Evolutionary conservation across 2,888 invertebrate species (phyloP).

Genomic region (Macaria liturata): DNA sequence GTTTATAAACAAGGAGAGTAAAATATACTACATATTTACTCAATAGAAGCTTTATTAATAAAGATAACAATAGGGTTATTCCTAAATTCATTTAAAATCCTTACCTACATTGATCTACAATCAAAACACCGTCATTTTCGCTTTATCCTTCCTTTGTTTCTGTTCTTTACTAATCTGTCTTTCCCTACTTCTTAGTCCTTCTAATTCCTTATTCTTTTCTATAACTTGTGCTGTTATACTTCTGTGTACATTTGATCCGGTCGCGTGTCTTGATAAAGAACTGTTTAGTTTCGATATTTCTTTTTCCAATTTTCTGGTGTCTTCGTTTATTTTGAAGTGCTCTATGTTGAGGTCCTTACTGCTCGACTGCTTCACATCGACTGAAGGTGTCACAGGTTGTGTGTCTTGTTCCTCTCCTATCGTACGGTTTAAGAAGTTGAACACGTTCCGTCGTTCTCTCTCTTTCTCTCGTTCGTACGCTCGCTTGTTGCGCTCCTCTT

Average conservation of each 20-base stretch:
- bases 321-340: conserved; percentile 88
- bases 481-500: conserved; percentile 85
- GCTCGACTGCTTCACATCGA: conserved; percentile 78
- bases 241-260: conserved; percentile 84
- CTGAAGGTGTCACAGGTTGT: conserved; percentile 31
- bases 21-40: not conserved
- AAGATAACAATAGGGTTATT: too few relatives aligned
- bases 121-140: conserved; percentile 90
- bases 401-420: conserved; percentile 65
- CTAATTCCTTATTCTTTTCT: conserved; percentile 85
- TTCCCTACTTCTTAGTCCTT: conserved; percentile 84
- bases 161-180: conserved; percentile 87
- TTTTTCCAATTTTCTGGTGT: conserved; percentile 86
- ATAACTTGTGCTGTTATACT: conserved; percentile 84
- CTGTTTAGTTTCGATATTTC: conserved; percentile 86
- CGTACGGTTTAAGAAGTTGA: conserved; percentile 89
- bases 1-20: not conserved
- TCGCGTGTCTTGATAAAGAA: conserved; percentile 85
- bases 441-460: conserved; percentile 86
- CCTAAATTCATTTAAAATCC: too few relatives aligned
- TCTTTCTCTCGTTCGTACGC: conserved; percentile 85
- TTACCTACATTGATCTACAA: too few relatives aligned
- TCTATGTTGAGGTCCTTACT: conserved; percentile 88
- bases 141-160: conserved; percentile 87
- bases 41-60: too few relatives aligned